Percentiles rank a stretch among this genome's conserved stretches.
These are phyloP conservation scores for Lobophora halterata DNA, from an alignment of 2,888 invertebrate species.

Conservation along the genomic window DNA sequence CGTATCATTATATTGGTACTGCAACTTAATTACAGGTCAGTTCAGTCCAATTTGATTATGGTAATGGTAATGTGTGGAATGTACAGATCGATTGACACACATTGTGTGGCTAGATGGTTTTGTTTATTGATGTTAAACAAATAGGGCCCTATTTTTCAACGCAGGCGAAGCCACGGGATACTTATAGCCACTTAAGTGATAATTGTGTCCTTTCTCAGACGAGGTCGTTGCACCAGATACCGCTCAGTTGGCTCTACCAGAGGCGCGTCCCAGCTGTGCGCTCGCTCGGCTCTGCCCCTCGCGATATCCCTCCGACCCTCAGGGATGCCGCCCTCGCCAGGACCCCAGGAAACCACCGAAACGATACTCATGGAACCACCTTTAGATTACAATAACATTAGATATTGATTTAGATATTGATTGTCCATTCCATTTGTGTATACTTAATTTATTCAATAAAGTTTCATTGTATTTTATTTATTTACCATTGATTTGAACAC, in stretches of 20 bases:
- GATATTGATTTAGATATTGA: conserved; percentile 22
- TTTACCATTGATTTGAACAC: no score
- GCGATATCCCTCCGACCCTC: conserved; percentile 88
- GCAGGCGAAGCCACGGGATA: no score
- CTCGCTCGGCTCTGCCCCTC: conserved; percentile 86
- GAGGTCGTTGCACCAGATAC: conserved; percentile 86
- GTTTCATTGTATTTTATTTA: no score
- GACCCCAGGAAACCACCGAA: conserved; percentile 34
- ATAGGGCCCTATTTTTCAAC: no score
- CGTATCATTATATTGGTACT: no score
- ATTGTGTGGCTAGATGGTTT: no score
- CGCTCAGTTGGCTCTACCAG: conserved; percentile 86
- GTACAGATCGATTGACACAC: no score
- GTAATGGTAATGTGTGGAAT: conserved; percentile 1
- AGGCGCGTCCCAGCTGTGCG: conserved; percentile 86
- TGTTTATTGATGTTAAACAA: no score
- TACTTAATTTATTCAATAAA: no score
- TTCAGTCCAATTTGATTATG: conserved; percentile 1
- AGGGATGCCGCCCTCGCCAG: conserved; percentile 50
- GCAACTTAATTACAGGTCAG: no score
- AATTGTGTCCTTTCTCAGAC: conserved; percentile 62
- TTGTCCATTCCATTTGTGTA: background rate
- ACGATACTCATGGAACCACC: conserved; percentile 27
- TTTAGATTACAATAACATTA: conserved; percentile 22
- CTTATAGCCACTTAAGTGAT: background rate